Evolutionary conservation across 2,797 vertebrate species (phyloP).

Genomic region (Merluccius polli): DNA sequence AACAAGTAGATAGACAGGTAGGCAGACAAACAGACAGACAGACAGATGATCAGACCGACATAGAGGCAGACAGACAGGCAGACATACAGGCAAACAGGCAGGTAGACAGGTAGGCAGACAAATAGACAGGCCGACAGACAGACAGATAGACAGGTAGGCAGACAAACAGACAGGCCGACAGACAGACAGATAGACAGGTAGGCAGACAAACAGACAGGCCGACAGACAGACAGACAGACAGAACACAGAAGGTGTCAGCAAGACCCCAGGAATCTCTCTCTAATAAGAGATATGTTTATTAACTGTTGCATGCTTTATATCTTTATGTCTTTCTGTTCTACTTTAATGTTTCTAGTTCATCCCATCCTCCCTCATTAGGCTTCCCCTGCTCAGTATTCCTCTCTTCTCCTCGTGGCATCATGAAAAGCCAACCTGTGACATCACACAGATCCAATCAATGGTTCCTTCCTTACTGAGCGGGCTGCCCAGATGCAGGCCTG

Average conservation of each 20-base stretch:
- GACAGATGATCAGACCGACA: background rate
- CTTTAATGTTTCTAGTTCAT: background rate
- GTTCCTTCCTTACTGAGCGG: conserved; percentile 37
- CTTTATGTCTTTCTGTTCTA: background rate
- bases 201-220: background rate
- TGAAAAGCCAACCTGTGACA: conserved; percentile 51
- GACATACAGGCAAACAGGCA: too few species aligned
- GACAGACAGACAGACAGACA: conserved; percentile 6
- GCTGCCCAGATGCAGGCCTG: conserved; percentile 35
- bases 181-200: conserved; percentile 2
- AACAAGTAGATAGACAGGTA: too few species aligned
- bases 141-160: background rate
- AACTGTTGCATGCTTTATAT: background rate
- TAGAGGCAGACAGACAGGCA: conserved; percentile 6
- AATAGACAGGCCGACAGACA: conserved; percentile 1
- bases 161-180: background rate
- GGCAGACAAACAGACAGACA: conserved; percentile 4
- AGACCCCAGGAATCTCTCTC: too few species aligned
- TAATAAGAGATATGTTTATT: background rate
- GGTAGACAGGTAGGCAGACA: background rate
- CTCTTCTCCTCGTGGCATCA: conserved; percentile 30
- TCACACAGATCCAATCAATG: conserved; percentile 44
- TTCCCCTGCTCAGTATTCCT: conserved; percentile 17
- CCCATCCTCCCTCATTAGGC: background rate
- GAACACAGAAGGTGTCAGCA: background rate